Base-by-base conservation (phyloP, 2,797 vertebrate species). In the Chloroceryle amazona region DNA sequence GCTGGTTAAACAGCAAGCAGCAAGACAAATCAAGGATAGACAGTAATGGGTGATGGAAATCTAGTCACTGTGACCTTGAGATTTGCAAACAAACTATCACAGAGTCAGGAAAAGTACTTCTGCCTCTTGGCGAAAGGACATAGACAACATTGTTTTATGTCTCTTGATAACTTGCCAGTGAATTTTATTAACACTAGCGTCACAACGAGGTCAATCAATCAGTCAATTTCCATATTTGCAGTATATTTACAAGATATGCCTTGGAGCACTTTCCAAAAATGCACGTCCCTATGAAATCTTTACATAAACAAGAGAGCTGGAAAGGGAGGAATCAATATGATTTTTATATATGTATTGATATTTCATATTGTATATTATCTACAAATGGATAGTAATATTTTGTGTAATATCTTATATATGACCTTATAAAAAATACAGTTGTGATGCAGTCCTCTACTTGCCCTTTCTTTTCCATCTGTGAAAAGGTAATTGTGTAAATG, bases 221-320 rank as follows among this genome's bases (percentile, higher is more conserved):
- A 90, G 76, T 95, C 95, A 71, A 16, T 95, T 93, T 96, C 92
- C 78, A 86, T 94, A 95, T 96, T 95, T 96, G 76, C 85, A 84
- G 62, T 62, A 63, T 92, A 93, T 97, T 96, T 93, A 87, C 55
- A 68, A 89, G 86, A 96, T 92, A 93, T 72, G 86, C 94, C 95
- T 91, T 85, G 72, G 89, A 92, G 95, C 90, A 51, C 21, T 97
- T 95, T 93, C 92, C 81, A 87, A 94, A 97, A 95, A 90, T 95
- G 94, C 44, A 71, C n/a, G 66, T 78, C 70, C 74, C 75, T 71
- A 58, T 89, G 71, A 94, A 87, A 90, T 81, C 51, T 76, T 92
- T 94, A 83, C 52, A 83, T 62, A 86, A 86, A 83, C 74, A 82
- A 57, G 57, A 90, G n/a, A 35, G 52, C n/a, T 79, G 16, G 29